Evolutionary conservation across 2,113 vertebrate genomes (phyloP), one percentile per base, ranked within the genome.

Genomic region (Galeopterus variegatus): DNA sequence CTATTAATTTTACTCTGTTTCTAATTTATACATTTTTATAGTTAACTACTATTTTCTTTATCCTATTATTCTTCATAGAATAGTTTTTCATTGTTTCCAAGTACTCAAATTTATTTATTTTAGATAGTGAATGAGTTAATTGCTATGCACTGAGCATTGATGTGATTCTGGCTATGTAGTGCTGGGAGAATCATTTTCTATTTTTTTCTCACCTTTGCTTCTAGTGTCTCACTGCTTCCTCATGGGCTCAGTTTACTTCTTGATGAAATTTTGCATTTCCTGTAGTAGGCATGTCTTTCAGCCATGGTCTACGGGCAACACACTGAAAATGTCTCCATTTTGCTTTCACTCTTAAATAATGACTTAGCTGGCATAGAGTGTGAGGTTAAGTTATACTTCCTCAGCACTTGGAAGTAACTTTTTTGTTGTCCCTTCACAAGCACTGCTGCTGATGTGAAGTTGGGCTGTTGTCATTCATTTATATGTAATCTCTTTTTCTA

Each of bases 21-120:
- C n/a, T 76, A 85, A 50, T 50, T 48, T 82, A 65, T 33, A 21
- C 12, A 52, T 70, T 87, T 58, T 83, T 69, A 73, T 62, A 45
- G 17, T 62, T 95, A 62, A 67, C 1, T 93, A 50, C 80, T 86
- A 67, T 65, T 94, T 88, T 94, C 24, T 75, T 72, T n/a, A 65
- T 69, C 1, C 5, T 62, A 19, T 3, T 54, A 26, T 77, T 19
- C 41, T 70, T 87, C 73, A 50, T n/a, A 77, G 62, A 87, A 62
- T 48, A 72, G 24, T 64, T 82, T 82, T 75, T 76, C 9, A 19
- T n/a, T 60, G 31, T 72, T 58, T 88, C 26, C 41, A 92, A 26
- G 62, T 56, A 77, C 2, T n/a, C 10, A 41, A 21, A 62, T 80
- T 62, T 82, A 75, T 81, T 90, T 92, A 58, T 45, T 89, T 88